Evolutionary conservation across 1,140 invertebrate genomes (phyloP).

Genomic region (Drosophila aff.): DNA sequence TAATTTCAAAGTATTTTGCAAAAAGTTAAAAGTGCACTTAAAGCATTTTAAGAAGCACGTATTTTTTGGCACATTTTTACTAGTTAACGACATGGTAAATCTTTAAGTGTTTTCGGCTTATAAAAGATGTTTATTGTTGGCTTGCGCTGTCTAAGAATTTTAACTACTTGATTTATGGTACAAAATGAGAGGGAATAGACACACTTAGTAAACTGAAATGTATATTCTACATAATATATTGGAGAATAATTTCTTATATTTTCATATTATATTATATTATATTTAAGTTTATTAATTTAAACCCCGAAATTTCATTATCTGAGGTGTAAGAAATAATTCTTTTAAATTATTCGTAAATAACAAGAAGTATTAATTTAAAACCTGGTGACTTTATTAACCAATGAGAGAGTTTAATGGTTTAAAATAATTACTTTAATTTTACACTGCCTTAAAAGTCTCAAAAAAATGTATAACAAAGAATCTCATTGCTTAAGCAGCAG

Average conservation of each 20-base stretch:
- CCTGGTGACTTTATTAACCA: too few relatives aligned
- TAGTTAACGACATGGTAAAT: neutral
- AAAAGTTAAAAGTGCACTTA: neutral
- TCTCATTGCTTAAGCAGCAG: neutral
- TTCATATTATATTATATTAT: too few relatives aligned
- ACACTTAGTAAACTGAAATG: neutral
- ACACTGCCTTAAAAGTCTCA: too few relatives aligned
- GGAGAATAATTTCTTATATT: too few relatives aligned
- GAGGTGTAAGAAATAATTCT: too few relatives aligned
- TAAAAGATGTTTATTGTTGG: slow-evolving; percentile 8
- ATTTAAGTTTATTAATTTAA: too few relatives aligned
- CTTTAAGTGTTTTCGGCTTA: slow-evolving; percentile 2
- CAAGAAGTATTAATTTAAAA: too few relatives aligned
- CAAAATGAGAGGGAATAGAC: neutral
- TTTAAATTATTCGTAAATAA: too few relatives aligned
- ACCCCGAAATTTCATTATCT: too few relatives aligned
- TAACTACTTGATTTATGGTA: neutral
- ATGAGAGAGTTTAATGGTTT: too few relatives aligned
- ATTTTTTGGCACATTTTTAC: slow-evolving; percentile 2
- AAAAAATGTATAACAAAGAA: neutral
- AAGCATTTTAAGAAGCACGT: neutral
- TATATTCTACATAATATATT: too few relatives aligned
- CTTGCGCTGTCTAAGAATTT: neutral
- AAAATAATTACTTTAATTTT: too few relatives aligned
- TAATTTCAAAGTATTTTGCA: neutral